A percentile compares a stretch with the other conserved stretches of the same genome.
Evolutionary conservation across 2,888 invertebrate species (phyloP).

Genomic region (Leptinotarsa rubiginosa): DNA sequence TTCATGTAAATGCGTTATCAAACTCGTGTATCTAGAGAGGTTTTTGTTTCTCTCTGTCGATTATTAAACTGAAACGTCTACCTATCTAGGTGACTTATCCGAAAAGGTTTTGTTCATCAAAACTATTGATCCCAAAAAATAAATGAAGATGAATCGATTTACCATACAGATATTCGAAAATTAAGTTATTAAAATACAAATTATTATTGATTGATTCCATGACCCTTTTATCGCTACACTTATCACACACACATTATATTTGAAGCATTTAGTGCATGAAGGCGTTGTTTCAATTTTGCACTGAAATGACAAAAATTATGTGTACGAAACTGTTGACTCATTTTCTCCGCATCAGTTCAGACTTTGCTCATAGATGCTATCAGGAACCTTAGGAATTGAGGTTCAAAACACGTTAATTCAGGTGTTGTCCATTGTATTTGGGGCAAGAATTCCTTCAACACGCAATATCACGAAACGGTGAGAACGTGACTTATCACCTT

Average conservation of each 20-base stretch:
- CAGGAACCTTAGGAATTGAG: slow-evolving; percentile 9
- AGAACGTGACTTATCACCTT: too few relatives aligned
- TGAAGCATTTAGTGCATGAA: neutral
- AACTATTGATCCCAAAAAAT: neutral
- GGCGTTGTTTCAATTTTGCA: slow-evolving; percentile 19
- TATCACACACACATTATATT: too few relatives aligned
- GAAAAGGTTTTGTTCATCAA: neutral
- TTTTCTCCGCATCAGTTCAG: slow-evolving; percentile 22
- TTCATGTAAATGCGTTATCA: slow-evolving; percentile 45
- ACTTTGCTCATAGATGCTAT: slow-evolving; percentile 23
- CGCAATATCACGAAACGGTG: too few relatives aligned
- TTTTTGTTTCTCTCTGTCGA: slow-evolving; percentile 13
- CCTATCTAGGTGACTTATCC: neutral
- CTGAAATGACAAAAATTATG: slow-evolving; percentile 20
- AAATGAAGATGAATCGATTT: too few relatives aligned
- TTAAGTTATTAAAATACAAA: too few relatives aligned
- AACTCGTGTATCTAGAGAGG: slow-evolving; percentile 26
- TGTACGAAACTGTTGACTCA: slow-evolving; percentile 27
- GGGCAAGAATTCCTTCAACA: slow-evolving; percentile 3
- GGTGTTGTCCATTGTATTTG: slow-evolving; percentile 7
- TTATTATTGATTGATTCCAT: too few relatives aligned
- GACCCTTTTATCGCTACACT: too few relatives aligned
- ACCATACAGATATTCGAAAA: too few relatives aligned
- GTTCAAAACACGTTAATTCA: slow-evolving; percentile 25
- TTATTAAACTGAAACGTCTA: slow-evolving; percentile 14